Base-by-base conservation (phyloP, 2,113 vertebrate species). In the Diphyllodes magnificus region DNA sequence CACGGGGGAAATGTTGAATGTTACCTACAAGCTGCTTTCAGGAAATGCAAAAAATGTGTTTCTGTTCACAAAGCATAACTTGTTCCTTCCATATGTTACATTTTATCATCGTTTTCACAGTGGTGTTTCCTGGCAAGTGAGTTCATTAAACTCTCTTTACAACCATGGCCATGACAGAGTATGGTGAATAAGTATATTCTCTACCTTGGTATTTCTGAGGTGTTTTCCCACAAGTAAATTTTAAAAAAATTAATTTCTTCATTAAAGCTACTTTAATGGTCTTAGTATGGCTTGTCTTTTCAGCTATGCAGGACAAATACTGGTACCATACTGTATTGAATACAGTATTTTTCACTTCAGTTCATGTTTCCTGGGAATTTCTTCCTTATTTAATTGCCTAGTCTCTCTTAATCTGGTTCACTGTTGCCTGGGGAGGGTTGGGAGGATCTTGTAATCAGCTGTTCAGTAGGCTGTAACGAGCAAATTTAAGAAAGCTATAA, bases 391-490 rank as follows among this genome's bases (percentile, higher is more conserved):
- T 88, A 95, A 95, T 96, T 95, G 93, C 68, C 85, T 83, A 24
- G 18, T 77, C 4, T 90, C 35, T 79, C 71, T 79, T 61, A 87
- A 79, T 91, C 71, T 63, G 64, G 2, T 78, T 90, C 76, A 68
- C 61, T 94, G 44, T 79, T 93, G 56, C 53, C 65, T 65, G 70
- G 42, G 92, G 53, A 39, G 76, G 40, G 44, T 86, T 90, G 76
- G 82, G 79, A 93, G 82, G 87, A 88, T 83, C 79, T 68, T 92
- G 61, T 71, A 96, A 93, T 81, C 88, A 45, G 71, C 95, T 95
- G 82, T 79, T 94, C 92, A 75, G 76, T 82, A 75, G 69, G 79
- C 40, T 75, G 44, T 96, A 95, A 96, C 1, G 88, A 96, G 90
- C 64, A 95, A 79, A 88, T 94, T 92, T 47, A 47, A 71, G 50